phyloP scores from a whole-genome alignment of 2,797 vertebrate genomes.

The Tarsius wallacei region DNA sequence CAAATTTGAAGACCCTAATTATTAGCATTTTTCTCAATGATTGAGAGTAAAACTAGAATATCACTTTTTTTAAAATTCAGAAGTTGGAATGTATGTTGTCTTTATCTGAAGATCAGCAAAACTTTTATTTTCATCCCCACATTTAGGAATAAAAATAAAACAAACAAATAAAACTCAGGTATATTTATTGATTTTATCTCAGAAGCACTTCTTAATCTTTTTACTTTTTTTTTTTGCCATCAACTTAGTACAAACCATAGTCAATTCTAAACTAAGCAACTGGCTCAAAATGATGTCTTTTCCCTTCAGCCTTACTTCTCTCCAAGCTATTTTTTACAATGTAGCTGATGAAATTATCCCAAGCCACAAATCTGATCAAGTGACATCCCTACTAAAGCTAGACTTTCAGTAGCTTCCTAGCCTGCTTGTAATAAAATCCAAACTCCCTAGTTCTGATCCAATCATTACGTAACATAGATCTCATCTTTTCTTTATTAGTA shows the following conservation, averaged over 20 bases:
- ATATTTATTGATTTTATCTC: slow-evolving; percentile 22
- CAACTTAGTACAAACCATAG: not conserved
- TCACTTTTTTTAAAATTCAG: not conserved
- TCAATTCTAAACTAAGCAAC: not conserved
- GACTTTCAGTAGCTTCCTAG: not conserved
- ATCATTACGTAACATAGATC: not conserved
- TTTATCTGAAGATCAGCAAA: not conserved
- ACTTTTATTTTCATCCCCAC: not conserved
- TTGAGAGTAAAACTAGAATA: not conserved
- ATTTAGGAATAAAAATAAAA: not conserved
- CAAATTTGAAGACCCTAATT: not conserved
- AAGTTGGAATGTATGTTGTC: not conserved
- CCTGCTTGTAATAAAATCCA: slow-evolving; percentile 34
- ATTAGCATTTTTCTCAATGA: not conserved
- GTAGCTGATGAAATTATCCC: not conserved
- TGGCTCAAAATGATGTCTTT: not conserved
- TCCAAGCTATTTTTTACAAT: not conserved
- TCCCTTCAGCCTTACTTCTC: not conserved
- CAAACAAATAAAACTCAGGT: not conserved
- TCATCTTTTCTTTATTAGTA: not conserved
- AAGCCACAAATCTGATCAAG: not conserved
- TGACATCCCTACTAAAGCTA: not conserved
- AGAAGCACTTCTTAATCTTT: not conserved
- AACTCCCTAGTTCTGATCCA: not conserved
- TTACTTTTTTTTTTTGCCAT: not conserved